Evolutionary conservation across 2,797 vertebrate genomes (phyloP), one percentile per base, ranked within the genome.

Genomic region (Crenuchus spilurus): DNA sequence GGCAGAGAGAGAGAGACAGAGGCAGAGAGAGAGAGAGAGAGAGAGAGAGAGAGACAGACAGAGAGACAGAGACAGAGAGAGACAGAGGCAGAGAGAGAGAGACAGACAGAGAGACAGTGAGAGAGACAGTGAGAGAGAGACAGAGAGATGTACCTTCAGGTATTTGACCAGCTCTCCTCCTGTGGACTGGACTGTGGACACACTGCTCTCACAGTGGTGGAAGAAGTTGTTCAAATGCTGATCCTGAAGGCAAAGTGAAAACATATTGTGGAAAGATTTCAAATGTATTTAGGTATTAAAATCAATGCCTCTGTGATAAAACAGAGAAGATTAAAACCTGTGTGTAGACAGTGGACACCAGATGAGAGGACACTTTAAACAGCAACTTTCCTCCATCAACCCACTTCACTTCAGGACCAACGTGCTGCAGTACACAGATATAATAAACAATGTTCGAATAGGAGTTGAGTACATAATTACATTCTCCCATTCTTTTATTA

Each of bases 211-310:
- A 89, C 95, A 97, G 88, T 98, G 97, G 62, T 96, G 94, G 86
- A 99, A 99, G 87, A 99, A 99, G 86, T 99, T 98, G 88, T 98
- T 94, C 83, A 99, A 89, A 84, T 99, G 97, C 79, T 98, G 97
- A 83, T 99, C 97, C 97, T 99, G 74, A 35, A 22, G 66, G 35
- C 9, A 78, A 7, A 83, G 28, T 5, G 14, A 24, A 13, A 24
- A 22, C 14, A 13, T 10, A 2, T 2, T 66, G n/a, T n/a, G n/a
- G n/a, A n/a, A n/a, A n/a, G n/a, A n/a, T n/a, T n/a, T 4, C 2
- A 48, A 48, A 4, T 51, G 48, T 51, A 24, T 13, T 14, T 22
- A 22, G 20, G 44, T n/a, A 48, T 16, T 11, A n/a, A 44, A n/a
- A 16, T 44, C 48, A 51, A 3, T 51, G 48, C 22, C 10, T 10